Percentiles rank a stretch among this genome's conserved stretches.
Evolutionary conservation across 1,140 invertebrate genomes (phyloP).

Genomic region (Heliconius himera): DNA sequence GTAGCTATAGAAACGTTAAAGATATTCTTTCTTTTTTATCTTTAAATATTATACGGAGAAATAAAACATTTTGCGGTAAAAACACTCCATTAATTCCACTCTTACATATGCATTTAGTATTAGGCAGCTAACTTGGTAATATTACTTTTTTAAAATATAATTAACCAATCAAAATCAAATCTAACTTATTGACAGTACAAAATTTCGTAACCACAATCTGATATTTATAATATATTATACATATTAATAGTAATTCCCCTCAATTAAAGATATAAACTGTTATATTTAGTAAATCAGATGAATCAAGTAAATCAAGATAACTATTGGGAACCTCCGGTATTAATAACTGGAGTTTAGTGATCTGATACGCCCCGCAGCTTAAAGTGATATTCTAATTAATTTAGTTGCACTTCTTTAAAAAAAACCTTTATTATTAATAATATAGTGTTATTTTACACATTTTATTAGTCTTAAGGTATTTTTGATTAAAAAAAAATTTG

Average conservation of each 20-base stretch:
- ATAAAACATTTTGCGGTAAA: too few relatives aligned
- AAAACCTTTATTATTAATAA: not conserved
- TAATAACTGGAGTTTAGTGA: not conserved
- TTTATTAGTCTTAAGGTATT: not conserved
- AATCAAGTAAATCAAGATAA: not conserved
- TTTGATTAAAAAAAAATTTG: not conserved
- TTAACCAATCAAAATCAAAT: not conserved
- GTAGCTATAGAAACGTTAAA: not conserved
- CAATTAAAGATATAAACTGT: not conserved
- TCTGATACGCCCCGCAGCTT: not conserved
- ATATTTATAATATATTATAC: not conserved
- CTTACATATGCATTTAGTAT: too few relatives aligned
- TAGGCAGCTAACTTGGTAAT: too few relatives aligned
- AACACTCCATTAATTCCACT: too few relatives aligned
- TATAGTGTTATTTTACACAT: not conserved
- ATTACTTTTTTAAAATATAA: too few relatives aligned
- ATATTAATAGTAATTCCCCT: not conserved
- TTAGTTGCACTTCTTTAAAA: slow-evolving; percentile 9
- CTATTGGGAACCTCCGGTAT: not conserved
- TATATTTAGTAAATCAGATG: not conserved
- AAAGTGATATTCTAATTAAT: not conserved
- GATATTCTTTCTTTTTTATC: too few relatives aligned
- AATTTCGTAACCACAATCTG: not conserved
- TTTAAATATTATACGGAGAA: too few relatives aligned
- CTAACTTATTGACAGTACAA: not conserved